Conservation (phyloP, 2,888 invertebrate genomes). For the Nomada fabriciana region DNA sequence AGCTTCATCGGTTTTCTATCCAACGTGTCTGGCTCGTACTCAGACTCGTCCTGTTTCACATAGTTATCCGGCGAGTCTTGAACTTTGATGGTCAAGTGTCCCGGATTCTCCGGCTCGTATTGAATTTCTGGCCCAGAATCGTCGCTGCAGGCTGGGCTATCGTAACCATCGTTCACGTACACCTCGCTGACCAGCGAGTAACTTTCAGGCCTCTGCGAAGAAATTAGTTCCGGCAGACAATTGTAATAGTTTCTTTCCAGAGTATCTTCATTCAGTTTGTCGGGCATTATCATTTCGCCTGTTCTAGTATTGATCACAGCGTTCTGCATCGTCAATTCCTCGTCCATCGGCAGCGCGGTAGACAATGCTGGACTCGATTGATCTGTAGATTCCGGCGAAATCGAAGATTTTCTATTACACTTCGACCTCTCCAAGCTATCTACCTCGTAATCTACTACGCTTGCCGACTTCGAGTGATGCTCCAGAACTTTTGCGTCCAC, state of each 20-base stretch:
- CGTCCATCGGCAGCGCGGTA: conserved; percentile 91
- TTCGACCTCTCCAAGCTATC: conserved; percentile 82
- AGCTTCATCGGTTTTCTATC: conserved; percentile 90
- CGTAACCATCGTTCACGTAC: conserved; percentile 91
- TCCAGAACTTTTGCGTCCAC: conserved; percentile 80
- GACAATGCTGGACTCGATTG: conserved; percentile 91
- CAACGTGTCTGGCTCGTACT: conserved; percentile 94
- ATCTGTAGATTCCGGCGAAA: conserved; percentile 73
- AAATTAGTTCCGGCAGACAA: conserved; percentile 85
- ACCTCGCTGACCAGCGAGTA: conserved; percentile 92
- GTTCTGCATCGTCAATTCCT: conserved; percentile 92
- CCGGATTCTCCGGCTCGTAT: conserved; percentile 89
- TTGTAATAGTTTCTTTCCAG: conserved; percentile 71
- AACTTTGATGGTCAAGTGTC: conserved; percentile 93
- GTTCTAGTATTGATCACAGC: conserved; percentile 89
- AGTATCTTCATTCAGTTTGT: conserved; percentile 74
- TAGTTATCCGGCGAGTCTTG: conserved; percentile 92
- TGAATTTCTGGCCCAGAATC: conserved; percentile 86
- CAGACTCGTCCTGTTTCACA: conserved; percentile 91
- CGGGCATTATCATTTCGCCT: conserved; percentile 86
- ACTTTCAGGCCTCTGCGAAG: conserved; percentile 84
- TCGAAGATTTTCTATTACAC: conserved; percentile 69
- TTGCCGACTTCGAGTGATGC: conserved; percentile 54
- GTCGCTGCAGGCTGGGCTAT: conserved; percentile 85
- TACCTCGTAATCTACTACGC: conserved; percentile 78